Percentiles rank a stretch among this genome's conserved stretches.
Conservation (phyloP, 2,113 vertebrate species). For the Egretta garzetta region DNA sequence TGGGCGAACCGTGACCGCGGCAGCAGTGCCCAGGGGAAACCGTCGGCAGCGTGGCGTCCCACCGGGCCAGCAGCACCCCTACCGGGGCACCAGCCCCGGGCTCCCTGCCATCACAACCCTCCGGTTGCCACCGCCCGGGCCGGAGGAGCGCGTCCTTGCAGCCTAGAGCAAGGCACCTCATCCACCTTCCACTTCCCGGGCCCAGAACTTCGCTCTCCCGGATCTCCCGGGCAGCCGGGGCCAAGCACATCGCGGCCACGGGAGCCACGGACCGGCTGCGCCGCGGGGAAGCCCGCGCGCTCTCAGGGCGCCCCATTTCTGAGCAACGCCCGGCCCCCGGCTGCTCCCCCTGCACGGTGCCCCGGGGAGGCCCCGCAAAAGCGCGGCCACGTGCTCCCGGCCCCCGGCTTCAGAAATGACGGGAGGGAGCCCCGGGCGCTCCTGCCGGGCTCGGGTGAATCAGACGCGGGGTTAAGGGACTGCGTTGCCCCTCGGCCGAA, state of each 20-base stretch:
- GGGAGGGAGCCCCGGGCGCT: too few relatives aligned
- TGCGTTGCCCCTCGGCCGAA: fast-evolving
- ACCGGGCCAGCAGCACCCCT: too few relatives aligned
- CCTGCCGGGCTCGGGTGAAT: neutral
- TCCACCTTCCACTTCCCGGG: fast-evolving
- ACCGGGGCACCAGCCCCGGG: too few relatives aligned
- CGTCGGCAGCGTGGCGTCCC: too few relatives aligned
- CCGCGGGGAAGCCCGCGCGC: fast-evolving
- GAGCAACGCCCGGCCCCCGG: neutral
- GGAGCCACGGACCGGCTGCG: fast-evolving
- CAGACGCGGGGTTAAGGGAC: neutral
- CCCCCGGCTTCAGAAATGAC: neutral
- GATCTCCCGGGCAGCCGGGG: fast-evolving
- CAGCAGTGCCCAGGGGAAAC: neutral
- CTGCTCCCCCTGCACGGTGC: neutral
- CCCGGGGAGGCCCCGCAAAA: neutral
- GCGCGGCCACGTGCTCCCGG: fast-evolving
- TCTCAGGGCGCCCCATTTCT: neutral
- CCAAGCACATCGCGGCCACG: fast-evolving
- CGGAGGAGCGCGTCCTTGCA: fast-evolving
- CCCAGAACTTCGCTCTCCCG: too few relatives aligned
- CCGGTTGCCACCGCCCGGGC: neutral
- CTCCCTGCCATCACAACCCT: neutral
- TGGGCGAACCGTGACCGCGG: neutral
- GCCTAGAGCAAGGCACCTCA: fast-evolving